Evolutionary conservation across 2,113 vertebrate genomes (phyloP).

Genomic region (Mola mola): DNA sequence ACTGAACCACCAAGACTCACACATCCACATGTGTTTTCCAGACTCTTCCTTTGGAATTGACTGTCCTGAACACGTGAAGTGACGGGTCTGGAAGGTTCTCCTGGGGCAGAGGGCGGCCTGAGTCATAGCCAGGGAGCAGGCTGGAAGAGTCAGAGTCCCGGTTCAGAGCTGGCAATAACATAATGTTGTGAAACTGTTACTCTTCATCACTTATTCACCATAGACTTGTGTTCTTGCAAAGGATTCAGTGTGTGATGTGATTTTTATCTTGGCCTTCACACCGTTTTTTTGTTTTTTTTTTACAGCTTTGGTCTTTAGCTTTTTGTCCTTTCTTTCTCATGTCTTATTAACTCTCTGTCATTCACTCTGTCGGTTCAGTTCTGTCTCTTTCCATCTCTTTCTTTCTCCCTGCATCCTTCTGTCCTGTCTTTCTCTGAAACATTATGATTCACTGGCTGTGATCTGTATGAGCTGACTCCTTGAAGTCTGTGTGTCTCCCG

Average conservation of each 20-base stretch:
- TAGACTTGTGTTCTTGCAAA: slow-evolving; percentile 61
- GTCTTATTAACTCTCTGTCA: slow-evolving; percentile 44
- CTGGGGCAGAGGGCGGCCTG: slow-evolving; percentile 63
- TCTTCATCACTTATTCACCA: slow-evolving; percentile 66
- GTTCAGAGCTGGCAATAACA: slow-evolving; percentile 62
- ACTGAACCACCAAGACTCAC: slow-evolving; percentile 67
- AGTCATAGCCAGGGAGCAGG: slow-evolving; percentile 58
- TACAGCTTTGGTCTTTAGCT: slow-evolving; percentile 7
- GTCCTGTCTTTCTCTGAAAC: slow-evolving; percentile 61
- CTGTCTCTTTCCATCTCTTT: slow-evolving; percentile 43
- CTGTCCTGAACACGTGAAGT: slow-evolving; percentile 67
- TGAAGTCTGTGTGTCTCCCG: slow-evolving; percentile 73
- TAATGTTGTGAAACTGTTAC: slow-evolving; percentile 70
- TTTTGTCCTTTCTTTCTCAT: slow-evolving; percentile 31
- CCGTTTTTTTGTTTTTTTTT: slow-evolving; percentile 21
- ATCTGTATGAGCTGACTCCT: slow-evolving; percentile 69
- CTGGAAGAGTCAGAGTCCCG: slow-evolving; percentile 49
- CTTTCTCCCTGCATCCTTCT: slow-evolving; percentile 37
- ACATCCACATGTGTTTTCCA: slow-evolving; percentile 66
- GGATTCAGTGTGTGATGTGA: slow-evolving; percentile 42
- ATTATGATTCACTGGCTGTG: slow-evolving; percentile 75
- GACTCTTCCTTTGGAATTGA: slow-evolving; percentile 57
- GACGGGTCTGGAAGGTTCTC: slow-evolving; percentile 68
- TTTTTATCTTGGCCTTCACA: slow-evolving; percentile 44
- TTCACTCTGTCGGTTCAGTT: slow-evolving; percentile 29